Evolutionary conservation across 2,797 vertebrate species (phyloP), one percentile per base, ranked within the genome.

Genomic region (Neomorphus geoffroyi): DNA sequence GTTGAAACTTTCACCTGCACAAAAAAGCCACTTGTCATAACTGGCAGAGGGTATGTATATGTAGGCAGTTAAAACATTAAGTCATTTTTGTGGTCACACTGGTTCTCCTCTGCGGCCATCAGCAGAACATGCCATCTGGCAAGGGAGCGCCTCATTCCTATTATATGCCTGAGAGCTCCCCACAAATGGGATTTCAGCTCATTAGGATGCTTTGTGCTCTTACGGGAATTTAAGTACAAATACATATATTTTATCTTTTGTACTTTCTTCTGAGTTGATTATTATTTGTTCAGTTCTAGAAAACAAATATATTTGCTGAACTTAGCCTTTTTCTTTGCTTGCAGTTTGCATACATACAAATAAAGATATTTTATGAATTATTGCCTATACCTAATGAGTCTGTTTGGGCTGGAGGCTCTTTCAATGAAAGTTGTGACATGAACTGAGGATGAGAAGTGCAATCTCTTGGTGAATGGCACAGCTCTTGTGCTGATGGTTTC

Each of bases 161-260:
- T 48, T 48, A 32, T 13, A 14, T 1, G 2, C 43, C 51, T 85
- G 78, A 93, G 84, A 85, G 74, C 56, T 85, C 71, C 48, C 48
- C 23, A n/a, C 69, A 80, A 66, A 84, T 51, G 48, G 73, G 66
- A 67, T 82, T 91, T 37, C 48, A 74, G 75, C 72, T 91, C 65
- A 48, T 90, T 80, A 80, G 7, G 24, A 45, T 80, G 43, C 23
- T 56, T 88, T 12, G 50, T 33, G 32, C 28, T 28, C 30, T 67
- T 61, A 51, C 0, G 1, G 41, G 30, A 21, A n/a, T 86, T 85
- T 77, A 41, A 62, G 58, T 78, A 81, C 57, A 81, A 79, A 73
- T 56, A 37, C 4, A 3, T n/a, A 54, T 37, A 37, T 88, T 37
- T 88, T 60, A 51, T 80, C 39, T 41, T 39, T 43, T 71, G 14